A percentile compares a stretch with the other conserved stretches of the same genome.
Conservation (phyloP, 2,888 invertebrate genomes). For the Lordiphosa fenestrarum region DNA sequence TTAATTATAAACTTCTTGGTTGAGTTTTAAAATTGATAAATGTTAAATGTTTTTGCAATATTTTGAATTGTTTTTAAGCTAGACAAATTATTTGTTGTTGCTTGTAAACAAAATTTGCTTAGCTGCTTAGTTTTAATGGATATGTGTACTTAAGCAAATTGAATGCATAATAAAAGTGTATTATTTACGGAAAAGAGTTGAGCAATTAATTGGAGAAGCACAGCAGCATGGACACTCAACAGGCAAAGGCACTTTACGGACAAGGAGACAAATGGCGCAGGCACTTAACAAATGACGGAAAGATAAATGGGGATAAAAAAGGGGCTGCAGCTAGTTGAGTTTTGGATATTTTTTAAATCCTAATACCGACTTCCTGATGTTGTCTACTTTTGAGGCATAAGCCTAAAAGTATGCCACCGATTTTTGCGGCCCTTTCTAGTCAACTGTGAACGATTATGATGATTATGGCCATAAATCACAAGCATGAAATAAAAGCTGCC, state of each 20-base stretch:
- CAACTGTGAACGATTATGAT: slow-evolving; percentile 23
- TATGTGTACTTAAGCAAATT: slow-evolving; percentile 31
- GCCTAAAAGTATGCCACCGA: slow-evolving; percentile 12
- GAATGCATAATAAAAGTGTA: slow-evolving; percentile 44
- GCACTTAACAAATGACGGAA: slow-evolving; percentile 16
- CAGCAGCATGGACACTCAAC: slow-evolving; percentile 43
- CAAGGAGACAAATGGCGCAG: neutral
- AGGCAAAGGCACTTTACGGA: slow-evolving; percentile 55
- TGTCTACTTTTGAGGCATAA: neutral
- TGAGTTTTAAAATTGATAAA: slow-evolving; percentile 47
- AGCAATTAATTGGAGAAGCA: slow-evolving; percentile 37
- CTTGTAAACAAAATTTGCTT: slow-evolving; percentile 39
- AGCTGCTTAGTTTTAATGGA: slow-evolving; percentile 31
- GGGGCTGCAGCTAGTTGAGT: too few relatives aligned
- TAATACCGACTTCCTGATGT: neutral
- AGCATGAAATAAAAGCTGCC: slow-evolving; percentile 41
- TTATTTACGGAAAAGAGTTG: slow-evolving; percentile 42
- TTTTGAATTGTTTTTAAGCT: slow-evolving; percentile 28
- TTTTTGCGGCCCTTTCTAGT: neutral
- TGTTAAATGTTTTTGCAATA: slow-evolving; percentile 41
- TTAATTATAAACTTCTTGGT: slow-evolving; percentile 42
- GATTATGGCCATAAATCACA: slow-evolving; percentile 44
- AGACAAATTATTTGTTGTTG: slow-evolving; percentile 37
- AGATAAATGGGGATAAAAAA: neutral
- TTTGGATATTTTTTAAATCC: too few relatives aligned